Evolutionary conservation across 2,888 invertebrate genomes (phyloP).

Genomic region (Stenoptilia bipunctidactyla): DNA sequence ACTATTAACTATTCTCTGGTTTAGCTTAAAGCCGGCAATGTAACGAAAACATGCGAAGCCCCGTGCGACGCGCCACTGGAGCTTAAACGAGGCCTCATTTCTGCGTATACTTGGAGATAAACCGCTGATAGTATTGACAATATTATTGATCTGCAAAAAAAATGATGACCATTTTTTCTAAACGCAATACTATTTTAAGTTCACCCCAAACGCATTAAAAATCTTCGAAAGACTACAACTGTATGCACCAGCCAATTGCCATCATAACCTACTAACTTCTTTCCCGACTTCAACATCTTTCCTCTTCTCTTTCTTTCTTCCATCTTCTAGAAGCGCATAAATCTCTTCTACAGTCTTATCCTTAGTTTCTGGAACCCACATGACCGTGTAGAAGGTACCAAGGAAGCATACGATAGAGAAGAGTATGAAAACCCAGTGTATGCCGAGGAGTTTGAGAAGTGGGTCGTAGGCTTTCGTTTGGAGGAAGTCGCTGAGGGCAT

Average conservation of each 20-base stretch:
- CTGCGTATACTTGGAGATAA: no score
- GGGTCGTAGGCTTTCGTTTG: conserved; percentile 62
- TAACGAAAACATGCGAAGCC: no score
- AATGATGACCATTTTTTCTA: no score
- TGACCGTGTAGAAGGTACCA: conserved; percentile 49
- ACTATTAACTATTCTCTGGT: no score
- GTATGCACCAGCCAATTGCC: background rate
- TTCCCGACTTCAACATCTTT: conserved; percentile 40
- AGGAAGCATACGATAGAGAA: conserved; percentile 56
- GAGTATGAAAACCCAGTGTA: conserved; percentile 62
- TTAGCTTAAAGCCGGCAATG: no score
- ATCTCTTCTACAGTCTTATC: conserved; percentile 52
- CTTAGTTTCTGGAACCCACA: conserved; percentile 61
- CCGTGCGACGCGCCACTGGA: no score
- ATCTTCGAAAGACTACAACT: background rate
- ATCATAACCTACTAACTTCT: conserved; percentile 48
- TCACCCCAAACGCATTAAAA: no score
- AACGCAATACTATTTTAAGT: no score
- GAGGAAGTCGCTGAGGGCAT: conserved; percentile 56
- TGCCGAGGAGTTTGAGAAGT: conserved; percentile 49
- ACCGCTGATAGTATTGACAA: no score
- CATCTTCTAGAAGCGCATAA: conserved; percentile 45
- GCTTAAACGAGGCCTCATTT: no score
- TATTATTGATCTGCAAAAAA: no score
- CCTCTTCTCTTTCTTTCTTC: conserved; percentile 46